These are phyloP conservation scores for Crocuta crocuta DNA, from an alignment of 2,113 vertebrate genomes.

Conservation along the genomic window DNA sequence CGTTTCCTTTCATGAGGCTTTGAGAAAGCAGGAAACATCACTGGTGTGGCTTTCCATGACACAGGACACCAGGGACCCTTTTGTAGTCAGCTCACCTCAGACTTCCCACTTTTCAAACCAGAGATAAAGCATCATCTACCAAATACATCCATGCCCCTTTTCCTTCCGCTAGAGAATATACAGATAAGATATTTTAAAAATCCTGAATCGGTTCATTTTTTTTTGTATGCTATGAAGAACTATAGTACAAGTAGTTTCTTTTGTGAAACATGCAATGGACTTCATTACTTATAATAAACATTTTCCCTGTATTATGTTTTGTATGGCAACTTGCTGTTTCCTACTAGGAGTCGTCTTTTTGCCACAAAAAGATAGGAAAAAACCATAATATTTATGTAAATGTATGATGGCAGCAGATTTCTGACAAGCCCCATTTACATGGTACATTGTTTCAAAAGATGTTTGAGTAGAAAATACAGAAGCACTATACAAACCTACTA, in stretches of 20 bases:
- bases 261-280: constrained; percentile 54
- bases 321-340: constrained; percentile 69
- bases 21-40: neutral
- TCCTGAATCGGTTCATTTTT: constrained; percentile 61
- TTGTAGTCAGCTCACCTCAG: neutral
- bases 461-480: constrained; percentile 80
- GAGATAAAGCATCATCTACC: neutral
- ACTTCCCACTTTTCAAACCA: neutral
- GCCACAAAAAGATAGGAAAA: constrained; percentile 62
- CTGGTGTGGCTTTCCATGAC: neutral
- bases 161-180: constrained; percentile 2
- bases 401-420: constrained; percentile 69
- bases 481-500: constrained; percentile 77
- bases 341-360: constrained; percentile 66
- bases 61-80: neutral
- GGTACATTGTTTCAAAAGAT: constrained; percentile 76
- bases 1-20: neutral
- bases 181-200: neutral
- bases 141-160: neutral
- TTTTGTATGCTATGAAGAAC: constrained; percentile 62
- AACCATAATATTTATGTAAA: constrained; percentile 67
- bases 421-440: constrained; percentile 76
- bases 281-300: constrained; percentile 42
- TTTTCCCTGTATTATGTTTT: constrained; percentile 61
- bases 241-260: constrained; percentile 55